Evolutionary conservation across 2,888 invertebrate species (phyloP).

Genomic region (Dexiosoma caninum): DNA sequence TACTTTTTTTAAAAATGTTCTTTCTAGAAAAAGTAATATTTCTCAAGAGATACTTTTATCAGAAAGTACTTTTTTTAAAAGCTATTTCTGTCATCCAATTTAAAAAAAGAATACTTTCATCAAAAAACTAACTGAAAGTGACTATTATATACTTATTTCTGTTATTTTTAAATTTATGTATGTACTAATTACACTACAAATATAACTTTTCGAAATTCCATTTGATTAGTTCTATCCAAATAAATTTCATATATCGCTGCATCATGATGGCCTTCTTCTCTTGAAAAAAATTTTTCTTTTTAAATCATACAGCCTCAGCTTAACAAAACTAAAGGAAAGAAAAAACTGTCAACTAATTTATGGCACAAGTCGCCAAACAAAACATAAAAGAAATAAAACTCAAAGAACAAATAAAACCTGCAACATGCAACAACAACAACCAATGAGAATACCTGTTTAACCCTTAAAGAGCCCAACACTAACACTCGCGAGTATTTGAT

Average conservation of each 20-base stretch:
- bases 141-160: too few relatives aligned
- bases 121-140: too few relatives aligned
- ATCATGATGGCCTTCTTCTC: slow-evolving; percentile 29
- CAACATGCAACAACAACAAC: slow-evolving; percentile 39
- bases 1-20: not conserved
- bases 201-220: too few relatives aligned
- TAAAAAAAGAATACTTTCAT: too few relatives aligned
- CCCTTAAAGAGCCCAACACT: slow-evolving; percentile 53
- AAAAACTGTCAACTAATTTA: slow-evolving; percentile 73
- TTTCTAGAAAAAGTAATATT: not conserved
- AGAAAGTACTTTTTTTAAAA: not conserved
- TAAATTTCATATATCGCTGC: too few relatives aligned
- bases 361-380: slow-evolving; percentile 75
- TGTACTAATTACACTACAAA: too few relatives aligned
- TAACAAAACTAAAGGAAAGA: slow-evolving; percentile 22
- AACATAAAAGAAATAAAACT: slow-evolving; percentile 70
- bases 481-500: not conserved
- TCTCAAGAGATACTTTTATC: not conserved
- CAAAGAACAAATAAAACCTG: slow-evolving; percentile 60
- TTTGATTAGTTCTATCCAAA: too few relatives aligned
- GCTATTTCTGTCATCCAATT: too few relatives aligned
- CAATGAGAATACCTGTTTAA: slow-evolving; percentile 59
- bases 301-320: not conserved
- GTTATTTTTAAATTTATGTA: too few relatives aligned
- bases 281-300: not conserved